phyloP scores from a whole-genome alignment of 1,140 invertebrate genomes.

The Aphis gossypii region DNA sequence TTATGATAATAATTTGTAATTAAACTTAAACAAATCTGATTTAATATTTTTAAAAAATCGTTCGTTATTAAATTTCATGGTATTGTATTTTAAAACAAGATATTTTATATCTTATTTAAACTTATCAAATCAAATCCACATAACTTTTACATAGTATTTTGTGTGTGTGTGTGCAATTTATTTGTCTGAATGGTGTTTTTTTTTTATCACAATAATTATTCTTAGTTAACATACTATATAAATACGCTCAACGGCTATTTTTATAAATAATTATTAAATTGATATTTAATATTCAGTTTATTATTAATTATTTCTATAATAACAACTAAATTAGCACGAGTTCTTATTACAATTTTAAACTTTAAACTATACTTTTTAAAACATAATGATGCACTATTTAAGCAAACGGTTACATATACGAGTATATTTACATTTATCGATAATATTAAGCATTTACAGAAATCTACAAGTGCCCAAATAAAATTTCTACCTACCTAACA shows the following conservation, averaged over 20 bases:
- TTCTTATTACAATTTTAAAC: neutral
- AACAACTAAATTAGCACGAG: neutral
- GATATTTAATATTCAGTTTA: neutral
- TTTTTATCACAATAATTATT: neutral
- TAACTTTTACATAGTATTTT: neutral
- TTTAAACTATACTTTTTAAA: neutral
- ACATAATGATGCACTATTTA: neutral
- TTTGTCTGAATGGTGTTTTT: neutral
- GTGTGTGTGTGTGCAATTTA: neutral
- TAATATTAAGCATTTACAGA: no score
- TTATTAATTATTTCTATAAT: neutral
- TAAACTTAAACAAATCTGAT: neutral
- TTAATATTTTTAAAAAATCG: neutral
- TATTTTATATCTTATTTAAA: neutral
- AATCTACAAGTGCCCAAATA: no score
- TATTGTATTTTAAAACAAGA: neutral
- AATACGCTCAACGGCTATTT: neutral
- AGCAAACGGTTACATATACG: neutral
- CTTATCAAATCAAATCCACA: neutral
- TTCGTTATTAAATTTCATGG: neutral
- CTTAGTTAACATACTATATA: constrained; percentile 1
- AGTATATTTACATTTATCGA: no score
- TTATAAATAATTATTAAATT: neutral
- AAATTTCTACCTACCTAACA: no score
- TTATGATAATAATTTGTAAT: neutral